Evolutionary conservation across 2,113 vertebrate genomes (phyloP).

Genomic region (Scomber scombrus): DNA sequence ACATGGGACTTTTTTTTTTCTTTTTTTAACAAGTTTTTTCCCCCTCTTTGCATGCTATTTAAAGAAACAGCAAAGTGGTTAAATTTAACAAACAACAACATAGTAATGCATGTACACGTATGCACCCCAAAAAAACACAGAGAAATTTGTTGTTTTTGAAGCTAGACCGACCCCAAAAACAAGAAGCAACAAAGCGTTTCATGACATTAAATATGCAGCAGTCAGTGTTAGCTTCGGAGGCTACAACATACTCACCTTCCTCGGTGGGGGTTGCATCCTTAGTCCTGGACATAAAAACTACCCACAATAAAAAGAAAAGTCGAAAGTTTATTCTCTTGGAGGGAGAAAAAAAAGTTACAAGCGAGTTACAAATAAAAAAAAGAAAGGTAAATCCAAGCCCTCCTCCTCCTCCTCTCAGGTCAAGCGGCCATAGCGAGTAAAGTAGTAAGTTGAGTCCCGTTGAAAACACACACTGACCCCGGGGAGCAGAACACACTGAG

Average conservation of each 20-base stretch:
- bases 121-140: not conserved
- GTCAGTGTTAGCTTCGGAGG: conserved; percentile 67
- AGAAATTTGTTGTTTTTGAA: not conserved
- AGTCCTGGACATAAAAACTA: conserved; percentile 74
- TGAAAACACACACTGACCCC: conserved; percentile 74
- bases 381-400: conserved; percentile 5
- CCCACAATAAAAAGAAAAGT: conserved; percentile 20
- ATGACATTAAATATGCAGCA: conserved; percentile 76
- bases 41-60: not conserved
- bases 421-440: conserved; percentile 74
- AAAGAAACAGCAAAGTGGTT: not conserved
- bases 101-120: not conserved
- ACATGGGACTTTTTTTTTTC: conserved; percentile 43
- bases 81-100: not conserved
- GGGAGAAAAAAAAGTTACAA: conserved; percentile 33
- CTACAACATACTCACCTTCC: conserved; percentile 89
- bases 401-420: conserved; percentile 26
- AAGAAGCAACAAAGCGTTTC: conserved; percentile 68
- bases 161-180: not conserved
- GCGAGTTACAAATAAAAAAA: not conserved
- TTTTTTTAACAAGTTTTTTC: conserved; percentile 28
- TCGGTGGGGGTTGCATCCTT: conserved; percentile 95
- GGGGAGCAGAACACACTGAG: conserved; percentile 70
- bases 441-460: conserved; percentile 70
- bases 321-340: conserved; percentile 31